These are phyloP conservation scores for Cremastinae sp. DNA, from an alignment of 2,888 invertebrate species.

Conservation along the genomic window DNA sequence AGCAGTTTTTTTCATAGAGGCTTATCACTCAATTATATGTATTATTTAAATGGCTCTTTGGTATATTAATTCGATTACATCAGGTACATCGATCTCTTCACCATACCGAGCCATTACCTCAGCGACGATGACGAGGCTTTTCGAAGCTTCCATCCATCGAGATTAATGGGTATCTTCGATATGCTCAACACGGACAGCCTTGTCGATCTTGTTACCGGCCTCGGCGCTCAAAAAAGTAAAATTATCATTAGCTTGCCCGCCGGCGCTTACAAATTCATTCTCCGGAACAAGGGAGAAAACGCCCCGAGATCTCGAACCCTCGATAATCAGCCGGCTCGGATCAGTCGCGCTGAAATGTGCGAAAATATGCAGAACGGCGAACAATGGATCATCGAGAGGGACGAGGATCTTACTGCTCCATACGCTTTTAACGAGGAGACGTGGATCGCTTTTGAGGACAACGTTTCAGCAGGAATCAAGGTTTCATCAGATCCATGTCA, in stretches of 20 bases:
- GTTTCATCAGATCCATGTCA: too few relatives aligned
- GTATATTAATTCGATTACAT: not conserved
- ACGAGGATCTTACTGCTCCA: conserved; percentile 89
- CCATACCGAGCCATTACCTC: conserved; percentile 86
- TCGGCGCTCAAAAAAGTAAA: conserved; percentile 87
- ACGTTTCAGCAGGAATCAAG: conserved; percentile 87
- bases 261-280: conserved; percentile 85
- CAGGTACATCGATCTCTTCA: conserved; percentile 85
- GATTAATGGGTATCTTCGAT: conserved; percentile 88
- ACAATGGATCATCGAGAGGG: conserved; percentile 89
- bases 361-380: conserved; percentile 81
- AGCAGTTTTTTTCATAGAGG: not conserved
- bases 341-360: conserved; percentile 83
- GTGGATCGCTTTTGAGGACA: conserved; percentile 90
- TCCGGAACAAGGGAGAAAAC: conserved; percentile 85
- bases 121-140: conserved; percentile 84
- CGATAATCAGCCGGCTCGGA: conserved; percentile 82
- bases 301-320: conserved; percentile 86
- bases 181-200: conserved; percentile 90
- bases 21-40: conserved; percentile 1
- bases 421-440: conserved; percentile 87
- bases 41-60: conserved; percentile 4
- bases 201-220: conserved; percentile 86
- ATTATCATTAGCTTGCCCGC: conserved; percentile 87
- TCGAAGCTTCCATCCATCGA: conserved; percentile 87